Conservation (phyloP, 2,113 vertebrate species). For the Mirounga angustirostris region DNA sequence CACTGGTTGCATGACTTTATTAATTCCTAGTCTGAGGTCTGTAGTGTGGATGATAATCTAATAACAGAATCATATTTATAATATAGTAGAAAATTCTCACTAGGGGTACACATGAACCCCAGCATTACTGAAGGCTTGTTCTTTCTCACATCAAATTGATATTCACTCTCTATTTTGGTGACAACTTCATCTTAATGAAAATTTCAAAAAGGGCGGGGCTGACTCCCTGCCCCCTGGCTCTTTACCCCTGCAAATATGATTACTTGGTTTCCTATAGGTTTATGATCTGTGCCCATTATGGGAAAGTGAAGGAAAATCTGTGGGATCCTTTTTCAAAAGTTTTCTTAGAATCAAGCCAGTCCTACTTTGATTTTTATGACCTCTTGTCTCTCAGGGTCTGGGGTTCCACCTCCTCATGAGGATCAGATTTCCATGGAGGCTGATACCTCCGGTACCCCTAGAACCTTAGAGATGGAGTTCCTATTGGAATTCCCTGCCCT, state of each 20-base stretch:
- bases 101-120: not conserved
- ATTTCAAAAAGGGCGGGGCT: slow-evolving; percentile 23
- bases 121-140: slow-evolving; percentile 41
- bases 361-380: not conserved
- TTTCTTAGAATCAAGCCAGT: not conserved
- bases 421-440: not conserved
- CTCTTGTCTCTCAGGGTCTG: not conserved
- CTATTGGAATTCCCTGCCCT: not conserved
- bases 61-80: slow-evolving; percentile 79
- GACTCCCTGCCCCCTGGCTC: not conserved
- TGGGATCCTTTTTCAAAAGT: not conserved
- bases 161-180: not conserved
- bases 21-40: slow-evolving; percentile 82
- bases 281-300: not conserved
- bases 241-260: not conserved
- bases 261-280: not conserved
- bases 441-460: not conserved
- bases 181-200: slow-evolving; percentile 26
- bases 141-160: slow-evolving; percentile 13
- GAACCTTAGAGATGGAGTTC: not conserved
- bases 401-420: not conserved
- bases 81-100: slow-evolving; percentile 69
- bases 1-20: slow-evolving; percentile 83
- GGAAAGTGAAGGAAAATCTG: not conserved
- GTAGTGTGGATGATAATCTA: slow-evolving; percentile 83